These are phyloP conservation scores for Neosilurus mollespiculum DNA, from an alignment of 2,797 vertebrate genomes.

Conservation along the genomic window DNA sequence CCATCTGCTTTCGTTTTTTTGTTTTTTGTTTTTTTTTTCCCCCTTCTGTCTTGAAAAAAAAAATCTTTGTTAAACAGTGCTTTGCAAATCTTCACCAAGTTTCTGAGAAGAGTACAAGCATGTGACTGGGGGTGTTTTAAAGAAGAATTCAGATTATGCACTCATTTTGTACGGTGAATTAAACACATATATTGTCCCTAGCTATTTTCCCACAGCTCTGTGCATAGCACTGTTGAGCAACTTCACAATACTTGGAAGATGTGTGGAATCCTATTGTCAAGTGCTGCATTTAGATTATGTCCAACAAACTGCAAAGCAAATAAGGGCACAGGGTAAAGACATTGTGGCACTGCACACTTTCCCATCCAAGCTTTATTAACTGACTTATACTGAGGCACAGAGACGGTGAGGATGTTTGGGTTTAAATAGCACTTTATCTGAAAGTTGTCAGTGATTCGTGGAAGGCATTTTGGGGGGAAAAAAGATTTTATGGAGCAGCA, in stretches of 20 bases:
- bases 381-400: neutral
- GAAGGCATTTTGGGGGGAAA: neutral
- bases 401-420: neutral
- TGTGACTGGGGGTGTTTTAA: neutral
- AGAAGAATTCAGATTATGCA: neutral
- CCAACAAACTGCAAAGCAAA: neutral
- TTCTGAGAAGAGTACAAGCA: slow-evolving; percentile 4
- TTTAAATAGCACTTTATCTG: neutral
- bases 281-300: neutral
- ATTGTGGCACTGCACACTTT: neutral
- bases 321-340: neutral
- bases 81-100: slow-evolving; percentile 4
- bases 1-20: slow-evolving; percentile 29
- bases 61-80: neutral
- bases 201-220: neutral
- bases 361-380: neutral
- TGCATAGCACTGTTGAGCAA: neutral
- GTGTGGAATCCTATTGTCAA: slow-evolving; percentile 4
- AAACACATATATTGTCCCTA: slow-evolving; percentile 9
- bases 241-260: neutral
- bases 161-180: slow-evolving; percentile 17
- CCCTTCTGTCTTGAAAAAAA: neutral
- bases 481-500: slow-evolving; percentile 17
- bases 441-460: slow-evolving; percentile 11
- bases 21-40: neutral